These are phyloP conservation scores for Tragulus kanchil DNA, from an alignment of 2,113 vertebrate genomes.

Conservation along the genomic window DNA sequence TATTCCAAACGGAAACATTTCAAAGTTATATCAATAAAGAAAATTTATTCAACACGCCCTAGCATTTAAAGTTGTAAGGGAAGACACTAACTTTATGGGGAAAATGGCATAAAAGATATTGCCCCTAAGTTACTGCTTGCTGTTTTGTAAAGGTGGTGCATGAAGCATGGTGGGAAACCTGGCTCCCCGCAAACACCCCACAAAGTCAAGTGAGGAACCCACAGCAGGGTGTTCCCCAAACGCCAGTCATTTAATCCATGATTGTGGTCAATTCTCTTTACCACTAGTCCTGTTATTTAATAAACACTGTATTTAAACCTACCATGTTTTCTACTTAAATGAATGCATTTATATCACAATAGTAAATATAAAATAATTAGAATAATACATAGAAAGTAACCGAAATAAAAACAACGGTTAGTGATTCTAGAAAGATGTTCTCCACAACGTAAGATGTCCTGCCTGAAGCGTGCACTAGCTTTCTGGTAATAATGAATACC, in stretches of 20 bases:
- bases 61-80: neutral
- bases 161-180: neutral
- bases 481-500: neutral
- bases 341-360: neutral
- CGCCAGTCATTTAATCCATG: neutral
- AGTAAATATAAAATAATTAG: constrained; percentile 6
- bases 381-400: neutral
- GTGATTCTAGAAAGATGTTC: constrained; percentile 20
- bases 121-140: neutral
- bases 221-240: neutral
- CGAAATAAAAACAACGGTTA: neutral
- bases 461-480: neutral
- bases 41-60: neutral
- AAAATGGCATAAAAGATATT: neutral
- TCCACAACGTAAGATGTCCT: neutral
- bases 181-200: neutral
- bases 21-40: neutral
- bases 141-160: neutral
- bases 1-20: neutral
- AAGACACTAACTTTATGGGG: neutral
- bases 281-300: neutral
- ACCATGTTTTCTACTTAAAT: neutral
- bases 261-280: neutral
- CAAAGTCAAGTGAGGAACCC: neutral
- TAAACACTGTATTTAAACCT: neutral